Evolutionary conservation across 1,140 invertebrate species (phyloP), one percentile per base, ranked within the genome.

Genomic region (Leptoteleia sp.): DNA sequence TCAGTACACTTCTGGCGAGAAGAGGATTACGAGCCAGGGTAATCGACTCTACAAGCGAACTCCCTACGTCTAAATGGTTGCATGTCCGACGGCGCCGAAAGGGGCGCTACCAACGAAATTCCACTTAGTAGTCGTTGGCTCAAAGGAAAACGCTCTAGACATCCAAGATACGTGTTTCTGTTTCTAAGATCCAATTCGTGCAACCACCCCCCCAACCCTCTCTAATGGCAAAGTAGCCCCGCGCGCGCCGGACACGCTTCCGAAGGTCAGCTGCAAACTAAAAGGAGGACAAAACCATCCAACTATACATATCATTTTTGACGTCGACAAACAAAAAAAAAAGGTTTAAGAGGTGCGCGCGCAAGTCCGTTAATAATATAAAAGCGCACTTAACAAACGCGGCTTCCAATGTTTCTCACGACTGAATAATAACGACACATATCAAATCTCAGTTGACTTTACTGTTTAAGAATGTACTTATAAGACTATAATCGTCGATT

Each of bases 1-100:
- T 2, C 93, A 95, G 81, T 94, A 95, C 76, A 95, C 94, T 3
- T 93, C 94, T 38, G 94, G 94, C 2, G 94, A 95, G 79, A 95
- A 95, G 81, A 90, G 94, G 50, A 92, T 95, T 70, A 94, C 94
- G 3, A 92, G 91, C 27, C 86, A 89, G n/a, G 85, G 85, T 4
- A 88, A 89, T 64, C 84, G 88, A 17, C 59, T 89, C 3, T 89
- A 84, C 52, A 89, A 89, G 52, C 81, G 87, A 27, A 81, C 82
- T 55, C 81, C 86, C 7, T 87, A 82, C 57, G 70, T 84, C 68
- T 88, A 88, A 85, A 78, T 57, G n/a, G 9, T 42, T 15, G 4
- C 16, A 25, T 45, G 17, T 59, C 12, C n/a, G 33, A 52, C 22
- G 43, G 55, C 52, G 54, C n/a, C 50, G 19, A 75, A 55, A 37